phyloP scores from a whole-genome alignment of 2,113 vertebrate species.

The Alexandromys fortis region DNA sequence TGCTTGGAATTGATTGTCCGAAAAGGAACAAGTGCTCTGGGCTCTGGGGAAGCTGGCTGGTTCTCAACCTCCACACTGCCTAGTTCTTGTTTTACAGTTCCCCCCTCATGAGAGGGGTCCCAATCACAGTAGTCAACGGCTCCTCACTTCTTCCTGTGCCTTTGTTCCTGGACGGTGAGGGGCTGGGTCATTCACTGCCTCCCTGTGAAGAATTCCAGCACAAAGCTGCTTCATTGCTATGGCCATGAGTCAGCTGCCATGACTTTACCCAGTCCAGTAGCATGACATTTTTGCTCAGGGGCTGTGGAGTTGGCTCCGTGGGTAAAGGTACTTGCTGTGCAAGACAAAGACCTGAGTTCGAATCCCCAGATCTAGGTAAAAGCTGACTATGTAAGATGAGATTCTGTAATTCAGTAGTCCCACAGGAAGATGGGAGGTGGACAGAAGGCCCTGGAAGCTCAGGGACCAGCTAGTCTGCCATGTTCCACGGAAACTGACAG shows the following conservation, averaged over 20 bases:
- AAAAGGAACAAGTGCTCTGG: neutral
- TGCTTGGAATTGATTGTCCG: neutral
- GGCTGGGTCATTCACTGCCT: neutral
- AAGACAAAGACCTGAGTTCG: neutral
- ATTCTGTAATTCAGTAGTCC: neutral
- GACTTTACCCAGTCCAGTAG: neutral
- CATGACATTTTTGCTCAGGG: neutral
- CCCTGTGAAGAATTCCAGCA: neutral
- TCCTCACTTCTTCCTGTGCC: neutral
- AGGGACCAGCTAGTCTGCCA: neutral
- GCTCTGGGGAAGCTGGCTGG: neutral
- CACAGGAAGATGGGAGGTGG: neutral
- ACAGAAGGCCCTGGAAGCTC: neutral
- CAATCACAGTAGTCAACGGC: neutral
- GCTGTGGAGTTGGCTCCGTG: no score
- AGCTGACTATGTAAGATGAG: neutral
- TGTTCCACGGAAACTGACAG: neutral
- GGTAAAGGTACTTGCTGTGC: neutral
- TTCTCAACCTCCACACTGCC: neutral
- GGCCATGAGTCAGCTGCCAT: neutral
- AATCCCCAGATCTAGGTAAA: neutral
- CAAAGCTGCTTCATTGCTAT: neutral
- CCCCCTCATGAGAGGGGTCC: neutral
- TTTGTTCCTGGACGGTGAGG: neutral
- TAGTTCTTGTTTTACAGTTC: conserved; percentile 1